These are phyloP conservation scores for Lycophotia porphyrea DNA, from an alignment of 2,888 invertebrate species.

Conservation along the genomic window DNA sequence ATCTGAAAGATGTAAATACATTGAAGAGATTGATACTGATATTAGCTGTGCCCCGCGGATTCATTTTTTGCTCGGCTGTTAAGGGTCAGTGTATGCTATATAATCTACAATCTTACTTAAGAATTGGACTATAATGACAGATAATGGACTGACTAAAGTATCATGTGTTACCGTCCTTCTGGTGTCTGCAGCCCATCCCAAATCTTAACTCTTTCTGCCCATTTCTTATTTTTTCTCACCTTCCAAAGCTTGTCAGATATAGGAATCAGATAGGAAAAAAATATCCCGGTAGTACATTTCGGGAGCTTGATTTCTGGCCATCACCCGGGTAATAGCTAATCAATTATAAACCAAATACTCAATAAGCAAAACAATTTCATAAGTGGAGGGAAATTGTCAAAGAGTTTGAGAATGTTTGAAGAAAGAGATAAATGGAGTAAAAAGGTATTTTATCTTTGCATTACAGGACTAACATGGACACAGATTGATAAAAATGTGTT, in stretches of 20 bases:
- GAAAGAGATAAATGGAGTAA: background rate
- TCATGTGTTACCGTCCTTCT: too few species aligned
- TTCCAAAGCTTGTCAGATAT: background rate
- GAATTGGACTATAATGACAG: background rate
- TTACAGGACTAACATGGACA: background rate
- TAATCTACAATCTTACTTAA: background rate
- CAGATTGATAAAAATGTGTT: constrained; percentile 2
- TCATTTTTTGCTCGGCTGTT: background rate
- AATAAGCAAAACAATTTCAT: background rate
- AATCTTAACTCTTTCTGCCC: background rate
- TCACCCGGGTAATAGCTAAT: background rate
- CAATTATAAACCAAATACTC: background rate
- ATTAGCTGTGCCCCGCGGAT: background rate
- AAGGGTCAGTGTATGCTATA: background rate
- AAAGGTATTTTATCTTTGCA: background rate
- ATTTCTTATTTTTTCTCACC: background rate
- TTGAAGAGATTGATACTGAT: background rate
- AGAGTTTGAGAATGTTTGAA: background rate
- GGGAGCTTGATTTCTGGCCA: background rate
- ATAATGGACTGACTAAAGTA: too few species aligned
- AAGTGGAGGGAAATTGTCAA: background rate
- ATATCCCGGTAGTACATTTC: background rate
- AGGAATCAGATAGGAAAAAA: background rate
- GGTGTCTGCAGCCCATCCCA: background rate
- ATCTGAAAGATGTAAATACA: constrained; percentile 77